Evolutionary conservation across 1,140 invertebrate genomes (phyloP).

Genomic region (Nasonia vitripennis): DNA sequence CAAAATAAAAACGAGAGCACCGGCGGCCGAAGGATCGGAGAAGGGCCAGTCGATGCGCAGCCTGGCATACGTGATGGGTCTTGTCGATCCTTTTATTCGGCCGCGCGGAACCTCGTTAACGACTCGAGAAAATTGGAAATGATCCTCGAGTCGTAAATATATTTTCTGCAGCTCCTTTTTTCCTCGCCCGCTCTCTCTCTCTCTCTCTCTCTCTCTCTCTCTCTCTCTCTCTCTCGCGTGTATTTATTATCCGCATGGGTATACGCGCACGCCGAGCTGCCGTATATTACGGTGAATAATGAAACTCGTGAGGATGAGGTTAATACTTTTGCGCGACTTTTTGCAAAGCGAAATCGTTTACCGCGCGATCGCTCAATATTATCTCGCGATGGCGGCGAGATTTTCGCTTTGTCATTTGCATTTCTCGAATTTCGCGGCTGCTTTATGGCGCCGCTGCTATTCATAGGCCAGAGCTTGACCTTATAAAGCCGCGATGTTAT

Average conservation of each 20-base stretch:
- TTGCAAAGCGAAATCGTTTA: neutral
- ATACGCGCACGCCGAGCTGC: neutral
- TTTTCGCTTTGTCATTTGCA: neutral
- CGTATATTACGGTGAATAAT: neutral
- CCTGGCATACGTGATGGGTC: neutral
- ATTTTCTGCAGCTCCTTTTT: constrained; percentile 43
- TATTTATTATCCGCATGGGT: constrained; percentile 25
- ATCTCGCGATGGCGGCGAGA: neutral
- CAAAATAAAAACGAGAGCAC: constrained; percentile 20
- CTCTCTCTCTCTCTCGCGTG: constrained; percentile 1
- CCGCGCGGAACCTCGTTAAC: constrained; percentile 45
- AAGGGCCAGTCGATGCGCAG: constrained; percentile 31
- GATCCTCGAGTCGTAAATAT: constrained; percentile 51
- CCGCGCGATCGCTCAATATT: too few species aligned
- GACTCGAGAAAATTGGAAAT: constrained; percentile 54
- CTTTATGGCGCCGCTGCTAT: neutral
- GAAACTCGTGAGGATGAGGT: neutral
- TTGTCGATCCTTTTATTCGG: neutral
- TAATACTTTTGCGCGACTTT: neutral
- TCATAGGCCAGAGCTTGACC: neutral
- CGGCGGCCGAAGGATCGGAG: constrained; percentile 10
- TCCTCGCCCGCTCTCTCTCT: neutral
- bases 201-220: too few species aligned
- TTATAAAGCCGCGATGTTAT: neutral
- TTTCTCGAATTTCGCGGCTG: neutral